These are phyloP conservation scores for Aspidiotus rigidus DNA, from an alignment of 2,888 invertebrate genomes.

Conservation along the genomic window DNA sequence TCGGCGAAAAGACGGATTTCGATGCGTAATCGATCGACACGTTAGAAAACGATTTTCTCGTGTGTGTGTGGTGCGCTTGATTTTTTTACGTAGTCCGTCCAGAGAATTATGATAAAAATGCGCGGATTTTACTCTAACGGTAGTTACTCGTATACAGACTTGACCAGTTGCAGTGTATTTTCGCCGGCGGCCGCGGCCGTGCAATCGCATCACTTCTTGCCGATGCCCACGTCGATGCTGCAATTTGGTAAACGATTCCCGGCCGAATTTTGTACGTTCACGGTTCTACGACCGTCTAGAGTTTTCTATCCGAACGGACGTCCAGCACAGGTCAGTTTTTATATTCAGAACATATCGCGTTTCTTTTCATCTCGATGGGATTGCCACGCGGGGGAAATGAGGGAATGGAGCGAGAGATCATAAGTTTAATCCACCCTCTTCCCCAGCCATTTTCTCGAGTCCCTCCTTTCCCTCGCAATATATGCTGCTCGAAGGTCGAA, in stretches of 20 bases:
- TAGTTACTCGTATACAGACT: conserved; percentile 17
- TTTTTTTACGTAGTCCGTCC: not conserved
- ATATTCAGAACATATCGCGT: not conserved
- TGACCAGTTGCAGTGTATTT: conserved; percentile 15
- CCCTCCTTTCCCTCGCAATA: too few relatives aligned
- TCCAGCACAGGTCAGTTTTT: conserved; percentile 15
- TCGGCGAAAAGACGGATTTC: conserved; percentile 2
- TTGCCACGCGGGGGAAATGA: not conserved
- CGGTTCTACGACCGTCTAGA: conserved; percentile 26
- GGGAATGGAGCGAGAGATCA: too few relatives aligned
- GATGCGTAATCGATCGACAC: conserved; percentile 3
- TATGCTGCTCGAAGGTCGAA: too few relatives aligned
- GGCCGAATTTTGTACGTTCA: conserved; percentile 27
- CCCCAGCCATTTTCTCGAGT: too few relatives aligned
- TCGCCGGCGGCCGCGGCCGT: conserved; percentile 9
- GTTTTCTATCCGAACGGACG: conserved; percentile 22
- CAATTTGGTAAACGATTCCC: conserved; percentile 27
- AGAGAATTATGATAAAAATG: conserved; percentile 22
- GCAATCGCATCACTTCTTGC: conserved; percentile 6
- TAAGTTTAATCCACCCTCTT: too few relatives aligned
- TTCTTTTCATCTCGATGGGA: not conserved
- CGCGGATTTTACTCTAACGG: conserved; percentile 32
- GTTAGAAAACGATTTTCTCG: not conserved
- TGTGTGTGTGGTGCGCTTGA: not conserved
- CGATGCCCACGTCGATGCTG: conserved; percentile 11